phyloP scores from a whole-genome alignment of 2,888 invertebrate species.

The Mythimna albipuncta region DNA sequence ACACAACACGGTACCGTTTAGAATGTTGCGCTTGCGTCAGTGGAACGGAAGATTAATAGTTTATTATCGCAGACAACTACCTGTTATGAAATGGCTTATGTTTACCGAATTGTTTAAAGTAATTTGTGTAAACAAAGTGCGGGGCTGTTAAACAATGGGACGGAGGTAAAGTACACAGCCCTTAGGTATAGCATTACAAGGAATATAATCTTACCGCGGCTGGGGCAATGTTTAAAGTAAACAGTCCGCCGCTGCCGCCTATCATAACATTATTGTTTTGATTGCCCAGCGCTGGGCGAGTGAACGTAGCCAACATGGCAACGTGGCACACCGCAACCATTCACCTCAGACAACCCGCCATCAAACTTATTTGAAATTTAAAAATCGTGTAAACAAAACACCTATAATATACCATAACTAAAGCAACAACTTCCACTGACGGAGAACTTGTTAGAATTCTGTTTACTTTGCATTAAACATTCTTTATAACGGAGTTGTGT shows the following conservation, averaged over 20 bases:
- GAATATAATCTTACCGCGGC: conserved; percentile 79
- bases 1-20: conserved; percentile 39
- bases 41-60: conserved; percentile 56
- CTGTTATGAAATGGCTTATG: conserved; percentile 60
- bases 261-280: conserved; percentile 88
- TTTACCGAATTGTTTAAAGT: conserved; percentile 65
- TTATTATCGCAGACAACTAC: conserved; percentile 56
- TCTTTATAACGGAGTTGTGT: conserved; percentile 49
- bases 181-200: conserved; percentile 77
- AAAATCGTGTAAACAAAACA: conserved; percentile 55
- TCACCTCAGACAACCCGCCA: conserved; percentile 37
- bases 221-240: conserved; percentile 85
- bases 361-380: conserved; percentile 46
- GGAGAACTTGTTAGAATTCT: conserved; percentile 44
- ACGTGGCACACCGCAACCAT: conserved; percentile 55
- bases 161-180: conserved; percentile 72
- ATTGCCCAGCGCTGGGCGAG: conserved; percentile 72
- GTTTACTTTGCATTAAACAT: conserved; percentile 55
- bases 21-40: conserved; percentile 44
- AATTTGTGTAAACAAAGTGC: conserved; percentile 69
- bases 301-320: conserved; percentile 53
- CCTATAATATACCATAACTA: conserved; percentile 53
- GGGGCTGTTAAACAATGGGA: conserved; percentile 73
- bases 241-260: conserved; percentile 80
- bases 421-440: conserved; percentile 41